These are phyloP conservation scores for Chitala chitala DNA, from an alignment of 2,113 vertebrate species.

Conservation along the genomic window DNA sequence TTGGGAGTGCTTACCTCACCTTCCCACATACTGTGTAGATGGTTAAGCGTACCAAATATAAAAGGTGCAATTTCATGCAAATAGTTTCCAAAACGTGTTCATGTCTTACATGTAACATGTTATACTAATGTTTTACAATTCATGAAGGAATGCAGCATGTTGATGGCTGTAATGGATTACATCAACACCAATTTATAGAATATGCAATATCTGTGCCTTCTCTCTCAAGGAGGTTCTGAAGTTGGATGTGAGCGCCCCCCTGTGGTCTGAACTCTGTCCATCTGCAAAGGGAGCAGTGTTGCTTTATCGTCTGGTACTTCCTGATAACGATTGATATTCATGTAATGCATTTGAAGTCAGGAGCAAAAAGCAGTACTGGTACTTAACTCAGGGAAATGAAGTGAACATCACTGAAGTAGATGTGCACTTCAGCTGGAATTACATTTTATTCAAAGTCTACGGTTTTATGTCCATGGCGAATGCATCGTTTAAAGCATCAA, in stretches of 20 bases:
- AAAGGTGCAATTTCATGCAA: too few relatives aligned
- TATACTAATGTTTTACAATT: neutral
- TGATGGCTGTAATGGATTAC: neutral
- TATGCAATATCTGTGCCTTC: neutral
- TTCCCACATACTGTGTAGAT: too few relatives aligned
- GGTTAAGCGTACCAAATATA: too few relatives aligned
- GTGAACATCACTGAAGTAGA: too few relatives aligned
- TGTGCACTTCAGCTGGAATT: too few relatives aligned
- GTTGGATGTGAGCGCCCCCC: constrained; percentile 52
- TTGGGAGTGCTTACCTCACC: too few relatives aligned
- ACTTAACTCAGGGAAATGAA: too few relatives aligned
- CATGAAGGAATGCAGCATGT: neutral
- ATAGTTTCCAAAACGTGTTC: too few relatives aligned
- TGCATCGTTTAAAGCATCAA: too few relatives aligned
- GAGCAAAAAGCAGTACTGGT: neutral
- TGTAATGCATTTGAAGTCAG: neutral
- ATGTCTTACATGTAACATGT: too few relatives aligned
- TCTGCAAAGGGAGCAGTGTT: constrained; percentile 79
- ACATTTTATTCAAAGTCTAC: neutral
- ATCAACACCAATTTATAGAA: neutral
- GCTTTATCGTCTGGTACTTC: constrained; percentile 57
- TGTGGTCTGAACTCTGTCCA: constrained; percentile 80
- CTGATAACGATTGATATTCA: constrained; percentile 31
- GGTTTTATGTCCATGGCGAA: too few relatives aligned
- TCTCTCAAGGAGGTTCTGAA: constrained; percentile 57